Base-by-base conservation (phyloP, 2,797 vertebrate species). In the Rhynchotus rufescens region DNA sequence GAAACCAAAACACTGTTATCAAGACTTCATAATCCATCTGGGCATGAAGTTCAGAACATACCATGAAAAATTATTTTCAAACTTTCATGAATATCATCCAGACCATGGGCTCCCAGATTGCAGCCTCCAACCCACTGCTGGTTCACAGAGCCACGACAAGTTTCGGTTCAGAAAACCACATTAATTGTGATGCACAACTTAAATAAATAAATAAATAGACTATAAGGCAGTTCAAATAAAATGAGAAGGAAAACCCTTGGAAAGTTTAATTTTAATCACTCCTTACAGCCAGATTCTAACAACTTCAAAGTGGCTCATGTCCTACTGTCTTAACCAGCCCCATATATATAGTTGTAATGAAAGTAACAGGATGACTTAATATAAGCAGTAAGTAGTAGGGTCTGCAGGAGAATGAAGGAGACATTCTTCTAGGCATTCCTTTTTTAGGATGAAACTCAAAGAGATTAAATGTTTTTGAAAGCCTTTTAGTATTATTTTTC, bases 361-460 rank as follows among this genome's bases (percentile, higher is more conserved):
- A 90, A 84, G 54, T 30, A 88, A 65, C 2, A 56, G n/a, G n/a
- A 54, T 90, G 9, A 88, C 30, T 83, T 32, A 81, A 74, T 57
- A 54, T 45, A 86, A 82, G 32, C 44, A 47, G 51, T 38, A 88
- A 92, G 66, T 9, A 91, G 45, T 28, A 71, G 4, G 12, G 32
- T 74, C 71, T 89, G 69, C 60, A 67, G 32, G 49, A 75, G 86
- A 93, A 93, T 86, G 89, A 93, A 84, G 79, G 42, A 77, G 57
- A 81, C 4, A 20, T 89, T 93, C 49, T 79, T 93, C n/a, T 40
- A 91, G 26, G 26, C 77, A 82, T 73, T 81, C 44, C 86, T 17
- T 68, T 80, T 65, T 47, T 80, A 91, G 28, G 54, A 86, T 16
- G 36, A 86, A 68, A 26, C 59, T 84, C 60, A 84, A 85, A 26